Base-by-base conservation (phyloP, 2,888 invertebrate species). In the Trilocha varians region DNA sequence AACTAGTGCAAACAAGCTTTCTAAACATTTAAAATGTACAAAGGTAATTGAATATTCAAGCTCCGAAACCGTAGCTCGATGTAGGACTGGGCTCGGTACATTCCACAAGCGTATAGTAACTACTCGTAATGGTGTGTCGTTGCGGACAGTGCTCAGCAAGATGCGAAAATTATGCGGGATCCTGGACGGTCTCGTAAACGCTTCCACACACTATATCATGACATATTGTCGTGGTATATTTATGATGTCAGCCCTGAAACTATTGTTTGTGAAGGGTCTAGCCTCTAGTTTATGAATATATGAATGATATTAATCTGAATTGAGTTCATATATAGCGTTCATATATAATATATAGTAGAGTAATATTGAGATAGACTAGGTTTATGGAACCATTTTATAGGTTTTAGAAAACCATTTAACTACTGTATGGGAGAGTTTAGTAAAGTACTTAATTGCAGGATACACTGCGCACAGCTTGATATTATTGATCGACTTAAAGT, bases 151-250 rank as follows among this genome's bases (percentile, higher is more conserved):
- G 32, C 15, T 33, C 39, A 16, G 16, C n/a, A n/a, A 36, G 32
- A 40, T 40, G 40, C 13, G 40, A 36, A 15, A 40, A 40, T 40
- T 40, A 40, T 40, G 40, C 40, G 40, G 25, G 35, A 36, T 34
- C 14, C 25, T 5, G 39, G 39, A 40, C 40, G 25, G 11, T 16
- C n/a, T 40, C 36, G 32, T 40, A 40, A 40, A 40, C 25, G 40
- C 36, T 16, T 36, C 36, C 36, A n/a, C 39, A 36, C 36, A 40
- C 36, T 36, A 46, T 39, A 44, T 25, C 25, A 25, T 2, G 25
- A 25, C 25, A 5, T 4, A 25, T 11, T 25, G 25, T 25, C 25
- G 25, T 9, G 25, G 25, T 25, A 25, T 25, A 25, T 25, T 25
- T 25, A 25, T 25, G 25, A 25, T 11, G 25, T 25, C 25, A 25